phyloP scores from a whole-genome alignment of 1,140 invertebrate species.

The Lepidurus apus region DNA sequence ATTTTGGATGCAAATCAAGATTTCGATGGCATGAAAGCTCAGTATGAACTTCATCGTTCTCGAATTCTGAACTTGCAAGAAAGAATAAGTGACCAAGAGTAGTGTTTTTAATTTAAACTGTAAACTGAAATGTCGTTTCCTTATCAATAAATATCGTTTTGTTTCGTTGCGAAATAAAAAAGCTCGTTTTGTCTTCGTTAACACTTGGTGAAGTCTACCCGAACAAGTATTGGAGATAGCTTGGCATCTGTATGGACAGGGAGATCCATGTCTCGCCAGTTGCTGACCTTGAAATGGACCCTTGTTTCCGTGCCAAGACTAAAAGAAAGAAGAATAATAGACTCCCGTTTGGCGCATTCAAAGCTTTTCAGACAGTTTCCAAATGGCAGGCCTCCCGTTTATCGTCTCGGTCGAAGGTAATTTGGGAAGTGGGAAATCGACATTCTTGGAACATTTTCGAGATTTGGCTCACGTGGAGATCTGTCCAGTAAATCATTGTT shows the following conservation, averaged over 20 bases:
- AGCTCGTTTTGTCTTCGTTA: background rate
- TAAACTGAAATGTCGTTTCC: too few species aligned
- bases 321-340: background rate
- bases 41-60: background rate
- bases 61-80: background rate
- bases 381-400: background rate
- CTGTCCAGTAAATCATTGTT: constrained; percentile 19
- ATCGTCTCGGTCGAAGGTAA: constrained; percentile 7
- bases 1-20: constrained; percentile 26
- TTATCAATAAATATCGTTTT: background rate
- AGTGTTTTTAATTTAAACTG: background rate
- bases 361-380: background rate
- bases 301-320: background rate
- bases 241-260: background rate
- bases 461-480: background rate
- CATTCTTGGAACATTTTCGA: constrained; percentile 16
- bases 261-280: background rate
- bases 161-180: background rate
- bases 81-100: background rate
- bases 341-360: background rate
- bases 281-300: background rate
- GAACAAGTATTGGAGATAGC: background rate
- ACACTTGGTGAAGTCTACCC: background rate
- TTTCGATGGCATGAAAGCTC: background rate
- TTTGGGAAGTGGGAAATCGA: background rate